A percentile compares a stretch with the other conserved stretches of the same genome.
These are phyloP conservation scores for Margarornis squamiger DNA, from an alignment of 2,797 vertebrate genomes.

Conservation along the genomic window DNA sequence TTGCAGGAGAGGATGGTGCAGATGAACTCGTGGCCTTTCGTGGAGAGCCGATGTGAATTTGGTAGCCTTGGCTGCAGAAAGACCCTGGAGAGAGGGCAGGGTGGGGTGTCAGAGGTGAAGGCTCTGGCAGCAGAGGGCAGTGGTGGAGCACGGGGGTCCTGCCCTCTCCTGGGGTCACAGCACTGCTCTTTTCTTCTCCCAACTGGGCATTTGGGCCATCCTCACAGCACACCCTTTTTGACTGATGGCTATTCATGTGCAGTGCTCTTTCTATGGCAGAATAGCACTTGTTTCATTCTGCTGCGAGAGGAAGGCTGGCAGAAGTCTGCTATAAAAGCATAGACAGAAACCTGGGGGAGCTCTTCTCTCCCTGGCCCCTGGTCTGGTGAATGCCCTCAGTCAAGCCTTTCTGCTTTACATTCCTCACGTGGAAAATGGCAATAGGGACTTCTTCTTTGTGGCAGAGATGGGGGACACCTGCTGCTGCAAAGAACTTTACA, in stretches of 20 bases:
- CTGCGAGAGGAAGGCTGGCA: neutral
- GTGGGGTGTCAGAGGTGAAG: neutral
- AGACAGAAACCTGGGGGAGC: neutral
- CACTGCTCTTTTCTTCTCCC: conserved; percentile 9
- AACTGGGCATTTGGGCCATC: neutral
- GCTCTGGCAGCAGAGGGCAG: neutral
- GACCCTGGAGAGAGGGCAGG: neutral
- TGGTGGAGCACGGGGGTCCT: neutral
- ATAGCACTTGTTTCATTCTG: neutral
- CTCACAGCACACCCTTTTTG: neutral
- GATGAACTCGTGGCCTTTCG: neutral
- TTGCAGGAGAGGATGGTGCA: neutral
- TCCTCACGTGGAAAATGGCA: neutral
- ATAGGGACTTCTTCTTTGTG: neutral
- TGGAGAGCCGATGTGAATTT: neutral
- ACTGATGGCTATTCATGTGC: conserved; percentile 14
- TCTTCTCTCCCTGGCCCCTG: neutral
- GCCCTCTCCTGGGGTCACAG: conserved; percentile 22
- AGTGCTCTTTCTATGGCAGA: neutral
- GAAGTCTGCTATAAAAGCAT: neutral
- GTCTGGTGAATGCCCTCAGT: neutral
- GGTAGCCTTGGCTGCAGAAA: neutral
- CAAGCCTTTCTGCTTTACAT: neutral
- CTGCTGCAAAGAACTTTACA: neutral
- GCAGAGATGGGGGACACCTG: neutral